A percentile compares a stretch with the other conserved stretches of the same genome.
These are phyloP conservation scores for Cerceris rybyensis DNA, from an alignment of 2,888 invertebrate genomes.

Conservation along the genomic window DNA sequence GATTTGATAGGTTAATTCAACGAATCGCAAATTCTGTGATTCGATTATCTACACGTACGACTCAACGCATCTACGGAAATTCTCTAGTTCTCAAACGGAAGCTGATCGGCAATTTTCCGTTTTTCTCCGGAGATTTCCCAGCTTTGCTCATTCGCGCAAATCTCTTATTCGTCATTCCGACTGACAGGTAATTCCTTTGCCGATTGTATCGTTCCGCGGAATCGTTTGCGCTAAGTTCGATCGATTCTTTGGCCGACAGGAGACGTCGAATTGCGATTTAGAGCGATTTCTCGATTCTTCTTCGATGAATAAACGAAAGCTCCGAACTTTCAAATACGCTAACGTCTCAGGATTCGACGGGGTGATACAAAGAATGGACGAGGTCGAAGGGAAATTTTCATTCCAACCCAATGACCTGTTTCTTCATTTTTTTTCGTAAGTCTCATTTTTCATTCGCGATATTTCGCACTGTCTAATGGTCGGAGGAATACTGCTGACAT, in stretches of 20 bases:
- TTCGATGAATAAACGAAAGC: not conserved
- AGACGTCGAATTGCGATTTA: conserved; percentile 20
- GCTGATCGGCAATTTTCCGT: not conserved
- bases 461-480: too few relatives aligned
- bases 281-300: conserved; percentile 14
- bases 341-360: too few relatives aligned
- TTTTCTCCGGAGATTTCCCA: not conserved
- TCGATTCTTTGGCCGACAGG: conserved; percentile 36
- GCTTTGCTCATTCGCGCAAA: not conserved
- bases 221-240: conserved; percentile 25
- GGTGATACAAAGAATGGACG: too few relatives aligned
- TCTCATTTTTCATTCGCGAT: too few relatives aligned
- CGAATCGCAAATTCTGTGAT: too few relatives aligned
- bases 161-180: conserved; percentile 41
- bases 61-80: not conserved
- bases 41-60: too few relatives aligned
- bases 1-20: too few relatives aligned
- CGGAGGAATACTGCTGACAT: too few relatives aligned
- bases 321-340: too few relatives aligned
- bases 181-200: conserved; percentile 44
- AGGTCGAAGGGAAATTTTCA: too few relatives aligned
- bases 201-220: conserved; percentile 13
- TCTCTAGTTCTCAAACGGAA: not conserved
- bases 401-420: too few relatives aligned
- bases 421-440: too few relatives aligned